Base-by-base conservation (phyloP, 2,797 vertebrate genomes). In the Lophius americanus region DNA sequence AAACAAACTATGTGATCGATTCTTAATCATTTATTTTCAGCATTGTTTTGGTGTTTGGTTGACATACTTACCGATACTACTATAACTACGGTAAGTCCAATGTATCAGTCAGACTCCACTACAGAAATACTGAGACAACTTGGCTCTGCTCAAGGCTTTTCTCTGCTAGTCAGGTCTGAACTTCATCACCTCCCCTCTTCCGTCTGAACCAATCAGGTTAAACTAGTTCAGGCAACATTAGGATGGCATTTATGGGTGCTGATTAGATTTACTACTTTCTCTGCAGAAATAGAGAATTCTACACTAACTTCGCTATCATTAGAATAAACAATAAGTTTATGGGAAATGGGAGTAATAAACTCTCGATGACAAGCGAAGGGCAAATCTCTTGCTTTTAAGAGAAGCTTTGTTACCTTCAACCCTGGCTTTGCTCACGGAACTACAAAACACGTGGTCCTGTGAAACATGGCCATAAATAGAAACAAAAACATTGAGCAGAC, bases 341-440 rank as follows among this genome's bases (percentile, higher is more conserved):
- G 68, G 43, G 67, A 71, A 67, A 56, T 7, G 56, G 50, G 72
- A 54, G 59, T 67, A 10, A 67, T 6, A 50, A 37, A 9, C 2
- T 2, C 42, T 51, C 8, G 33, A 59, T 61, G 42, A 69, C 69
- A 68, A 49, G 62, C 70, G 50, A 51, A 65, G 41, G 48, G 66
- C 42, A 64, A 70, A 80, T 81, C 39, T 5, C 5, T 9, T 58
- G 67, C 51, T 84, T 79, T 70, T 32, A 72, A 63, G 44, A 69
- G 3, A 76, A 6, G 43, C 9, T 44, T 11, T 44, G 42, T 55
- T 49, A 46, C 50, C 50, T 50, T 10, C 37, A 38, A 70, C 62
- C 14, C 48, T 54, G 57, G 4, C 50, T 55, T 13, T 52, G 68
- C 47, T 48, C 62, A 64, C n/a, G 73, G 62, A 70, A 32, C 33